These are phyloP conservation scores for Babylonia areolata DNA, from an alignment of 1,140 invertebrate species.

Conservation along the genomic window DNA sequence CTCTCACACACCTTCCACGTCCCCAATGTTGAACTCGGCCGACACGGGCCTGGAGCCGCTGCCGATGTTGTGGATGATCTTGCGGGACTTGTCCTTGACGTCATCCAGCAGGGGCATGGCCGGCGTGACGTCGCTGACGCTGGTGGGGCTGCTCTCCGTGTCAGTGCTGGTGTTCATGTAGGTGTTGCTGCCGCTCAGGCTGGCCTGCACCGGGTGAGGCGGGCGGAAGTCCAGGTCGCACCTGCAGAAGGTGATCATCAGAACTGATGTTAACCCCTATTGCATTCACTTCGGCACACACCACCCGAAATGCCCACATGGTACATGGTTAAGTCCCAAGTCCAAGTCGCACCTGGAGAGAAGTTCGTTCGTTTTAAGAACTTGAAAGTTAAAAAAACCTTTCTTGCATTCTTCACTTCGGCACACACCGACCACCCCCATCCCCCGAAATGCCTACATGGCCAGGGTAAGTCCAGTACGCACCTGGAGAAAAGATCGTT, in stretches of 20 bases:
- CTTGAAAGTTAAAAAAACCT: no score
- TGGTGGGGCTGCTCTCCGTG: slow-evolving; percentile 65
- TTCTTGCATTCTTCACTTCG: no score
- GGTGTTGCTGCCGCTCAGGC: slow-evolving; percentile 40
- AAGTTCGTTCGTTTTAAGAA: no score
- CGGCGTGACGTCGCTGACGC: slow-evolving; percentile 74
- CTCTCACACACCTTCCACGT: slow-evolving; percentile 64
- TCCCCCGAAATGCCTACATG: no score
- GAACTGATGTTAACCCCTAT: no score
- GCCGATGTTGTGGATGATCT: slow-evolving; percentile 81
- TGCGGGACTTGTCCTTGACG: slow-evolving; percentile 80
- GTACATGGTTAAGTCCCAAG: no score
- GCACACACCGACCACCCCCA: no score
- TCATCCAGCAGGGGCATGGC: slow-evolving; percentile 82
- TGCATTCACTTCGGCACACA: no score
- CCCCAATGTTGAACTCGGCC: slow-evolving; percentile 71
- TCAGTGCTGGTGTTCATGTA: slow-evolving; percentile 57
- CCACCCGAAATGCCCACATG: no score
- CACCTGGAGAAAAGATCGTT: no score
- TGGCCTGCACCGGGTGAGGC: slow-evolving; percentile 28
- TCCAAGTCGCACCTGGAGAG: slow-evolving; percentile 3
- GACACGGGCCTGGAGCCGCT: slow-evolving; percentile 77
- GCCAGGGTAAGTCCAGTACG: no score
- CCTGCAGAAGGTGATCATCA: slow-evolving; percentile 8
- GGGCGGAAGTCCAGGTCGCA: slow-evolving; percentile 33